Evolutionary conservation across 2,888 invertebrate species (phyloP).

Genomic region (Pachymerium ferrugineum): DNA sequence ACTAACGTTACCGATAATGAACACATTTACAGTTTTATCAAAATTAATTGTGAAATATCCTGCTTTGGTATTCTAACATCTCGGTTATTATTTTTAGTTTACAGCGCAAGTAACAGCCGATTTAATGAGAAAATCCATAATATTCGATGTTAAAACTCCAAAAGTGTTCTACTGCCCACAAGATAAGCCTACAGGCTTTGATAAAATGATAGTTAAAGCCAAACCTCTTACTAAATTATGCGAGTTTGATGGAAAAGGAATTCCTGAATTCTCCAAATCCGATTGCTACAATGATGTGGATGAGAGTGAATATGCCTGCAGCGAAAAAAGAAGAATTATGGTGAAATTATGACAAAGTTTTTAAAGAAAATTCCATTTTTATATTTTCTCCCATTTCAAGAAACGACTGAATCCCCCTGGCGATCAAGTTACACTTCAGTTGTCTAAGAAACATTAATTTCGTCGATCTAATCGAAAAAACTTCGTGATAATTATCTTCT

Average conservation of each 20-base stretch:
- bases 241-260: conserved; percentile 60
- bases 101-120: conserved; percentile 55
- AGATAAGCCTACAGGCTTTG: conserved; percentile 67
- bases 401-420: conserved; percentile 63
- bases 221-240: conserved; percentile 62
- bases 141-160: conserved; percentile 71
- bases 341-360: conserved; percentile 50
- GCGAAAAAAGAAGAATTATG: conserved; percentile 73
- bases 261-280: conserved; percentile 67
- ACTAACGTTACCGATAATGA: too few species aligned
- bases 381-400: conserved; percentile 48
- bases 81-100: conserved; percentile 39
- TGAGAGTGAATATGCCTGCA: conserved; percentile 71
- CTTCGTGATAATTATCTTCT: conserved; percentile 1
- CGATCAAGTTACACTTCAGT: conserved; percentile 27
- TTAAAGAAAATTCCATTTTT: neutral
- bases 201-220: conserved; percentile 61
- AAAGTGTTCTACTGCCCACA: conserved; percentile 73
- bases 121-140: conserved; percentile 70
- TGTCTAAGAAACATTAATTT: conserved; percentile 8
- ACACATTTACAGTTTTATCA: too few species aligned
- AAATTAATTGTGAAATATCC: too few species aligned
- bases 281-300: conserved; percentile 75
- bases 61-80: too few species aligned
- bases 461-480: neutral